Conservation (phyloP, 2,113 vertebrate genomes). For the Periophthalmus modestus region DNA sequence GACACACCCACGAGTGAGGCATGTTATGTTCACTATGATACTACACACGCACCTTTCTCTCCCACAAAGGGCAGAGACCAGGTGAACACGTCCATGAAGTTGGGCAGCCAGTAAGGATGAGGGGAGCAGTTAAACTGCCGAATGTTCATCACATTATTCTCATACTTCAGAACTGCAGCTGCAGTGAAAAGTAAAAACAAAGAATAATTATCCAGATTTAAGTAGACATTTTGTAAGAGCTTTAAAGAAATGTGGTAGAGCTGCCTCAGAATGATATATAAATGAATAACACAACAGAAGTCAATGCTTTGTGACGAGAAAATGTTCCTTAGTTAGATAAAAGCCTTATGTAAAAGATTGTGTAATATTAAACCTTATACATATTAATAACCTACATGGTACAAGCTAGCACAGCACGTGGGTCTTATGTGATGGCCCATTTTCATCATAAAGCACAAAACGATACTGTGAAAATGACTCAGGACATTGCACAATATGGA, state of each 20-base stretch:
- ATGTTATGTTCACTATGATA: neutral
- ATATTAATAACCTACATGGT: neutral
- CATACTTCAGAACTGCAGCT: conserved; percentile 85
- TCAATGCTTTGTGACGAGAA: conserved; percentile 3
- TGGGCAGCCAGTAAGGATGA: conserved; percentile 84
- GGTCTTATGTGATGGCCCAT: neutral
- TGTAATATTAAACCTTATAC: conserved; percentile 8
- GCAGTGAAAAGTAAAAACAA: conserved; percentile 8
- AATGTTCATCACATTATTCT: conserved; percentile 88
- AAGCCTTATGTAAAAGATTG: conserved; percentile 8
- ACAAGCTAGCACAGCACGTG: neutral
- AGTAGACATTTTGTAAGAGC: neutral
- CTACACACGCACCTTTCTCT: conserved; percentile 74
- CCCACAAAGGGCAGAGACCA: conserved; percentile 86
- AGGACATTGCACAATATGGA: neutral
- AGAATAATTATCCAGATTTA: neutral
- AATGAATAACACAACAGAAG: neutral
- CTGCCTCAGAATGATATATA: neutral
- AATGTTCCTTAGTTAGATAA: conserved; percentile 1
- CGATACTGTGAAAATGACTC: neutral
- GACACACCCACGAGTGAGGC: neutral
- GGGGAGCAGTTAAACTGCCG: conserved; percentile 85
- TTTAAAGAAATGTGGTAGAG: neutral
- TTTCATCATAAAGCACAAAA: neutral
- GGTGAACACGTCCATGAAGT: conserved; percentile 87